Evolutionary conservation across 2,797 vertebrate genomes (phyloP), one percentile per base, ranked within the genome.

Genomic region (Ceryle rudis): DNA sequence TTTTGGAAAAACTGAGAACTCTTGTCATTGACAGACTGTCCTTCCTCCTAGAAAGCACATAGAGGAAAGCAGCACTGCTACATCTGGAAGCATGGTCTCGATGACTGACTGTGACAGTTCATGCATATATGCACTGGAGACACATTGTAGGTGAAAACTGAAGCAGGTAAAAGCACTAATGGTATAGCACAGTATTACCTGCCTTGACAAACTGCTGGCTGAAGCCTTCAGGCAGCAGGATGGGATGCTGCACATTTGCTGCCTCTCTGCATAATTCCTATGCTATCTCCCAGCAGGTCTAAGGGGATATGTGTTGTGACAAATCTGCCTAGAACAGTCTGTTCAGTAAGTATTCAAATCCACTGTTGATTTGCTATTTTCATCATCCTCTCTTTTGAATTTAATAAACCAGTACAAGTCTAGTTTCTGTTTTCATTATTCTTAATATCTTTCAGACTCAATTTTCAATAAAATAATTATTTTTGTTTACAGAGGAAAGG

Each of bases 101-200:
- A 39, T 29, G 18, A 70, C 26, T 10, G 47, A 6, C 47, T 18
- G 11, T 28, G 16, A 18, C 9, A 7, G 14, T 16, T 84, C 42
- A 16, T 7, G 8, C 22, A 10, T 31, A 7, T 23, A 7, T 0
- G 0, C 20, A 6, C 12, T 16, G 10, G 13, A 62, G n/a, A 6
- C 19, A 26, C 3, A 0, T 0, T 7, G 6, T 14, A 58, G 71
- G 28, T 11, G 61, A 62, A 46, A 79, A 18, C 5, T 7, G 35
- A 58, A 21, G 23, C 3, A 5, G 9, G 8, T 58, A 11, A 72
- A 49, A 89, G 5, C 28, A 14, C 5, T 14, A 3, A 42, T 5
- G 25, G 15, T 14, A 33, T 20, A 51, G n/a, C 39, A 55, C 19
- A 8, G 19, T 3, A 3, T 5, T n/a, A 64, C 4, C 25, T 62